Percentiles rank a stretch among this genome's conserved stretches.
phyloP scores from a whole-genome alignment of 2,113 vertebrate genomes.

The Lepisosteus osseus region DNA sequence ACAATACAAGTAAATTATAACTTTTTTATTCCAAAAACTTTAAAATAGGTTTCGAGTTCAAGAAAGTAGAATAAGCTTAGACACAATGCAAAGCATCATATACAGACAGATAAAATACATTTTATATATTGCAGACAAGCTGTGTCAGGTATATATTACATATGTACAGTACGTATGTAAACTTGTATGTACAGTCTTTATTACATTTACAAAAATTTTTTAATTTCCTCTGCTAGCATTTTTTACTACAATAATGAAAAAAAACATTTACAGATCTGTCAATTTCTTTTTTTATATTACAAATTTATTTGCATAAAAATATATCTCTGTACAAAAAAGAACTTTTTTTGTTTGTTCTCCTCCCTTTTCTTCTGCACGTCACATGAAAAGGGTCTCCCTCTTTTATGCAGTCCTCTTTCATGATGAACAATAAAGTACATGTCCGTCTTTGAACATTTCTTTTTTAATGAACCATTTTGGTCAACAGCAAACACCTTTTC shows the following conservation, averaged over 20 bases:
- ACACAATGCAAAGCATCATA: slow-evolving; percentile 97
- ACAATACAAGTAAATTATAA: slow-evolving; percentile 63
- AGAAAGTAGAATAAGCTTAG: slow-evolving; percentile 90
- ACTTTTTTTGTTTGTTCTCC: slow-evolving; percentile 56
- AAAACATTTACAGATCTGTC: slow-evolving; percentile 87
- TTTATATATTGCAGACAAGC: slow-evolving; percentile 97
- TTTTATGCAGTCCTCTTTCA: slow-evolving; percentile 37
- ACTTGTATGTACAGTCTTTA: slow-evolving; percentile 95
- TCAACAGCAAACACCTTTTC: slow-evolving; percentile 6
- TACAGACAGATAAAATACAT: slow-evolving; percentile 99
- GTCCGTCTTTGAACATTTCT: neutral
- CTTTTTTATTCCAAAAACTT: slow-evolving; percentile 96
- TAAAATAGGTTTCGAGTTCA: slow-evolving; percentile 99
- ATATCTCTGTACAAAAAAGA: slow-evolving; percentile 99
- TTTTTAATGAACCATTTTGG: slow-evolving; percentile 13
- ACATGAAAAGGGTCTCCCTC: slow-evolving; percentile 21
- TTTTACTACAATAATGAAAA: slow-evolving; percentile 95
- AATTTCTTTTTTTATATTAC: slow-evolving; percentile 89
- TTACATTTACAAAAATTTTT: slow-evolving; percentile 88
- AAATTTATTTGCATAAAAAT: slow-evolving; percentile 99
- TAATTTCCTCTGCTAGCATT: slow-evolving; percentile 81
- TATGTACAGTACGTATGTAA: slow-evolving; percentile 97
- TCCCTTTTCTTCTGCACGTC: slow-evolving; percentile 1
- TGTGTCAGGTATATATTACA: slow-evolving; percentile 85
- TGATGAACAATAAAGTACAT: slow-evolving; percentile 26